Percentiles rank a stretch among this genome's conserved stretches.
These are phyloP conservation scores for Deroplatys truncata DNA, from an alignment of 2,888 invertebrate genomes.

Conservation along the genomic window DNA sequence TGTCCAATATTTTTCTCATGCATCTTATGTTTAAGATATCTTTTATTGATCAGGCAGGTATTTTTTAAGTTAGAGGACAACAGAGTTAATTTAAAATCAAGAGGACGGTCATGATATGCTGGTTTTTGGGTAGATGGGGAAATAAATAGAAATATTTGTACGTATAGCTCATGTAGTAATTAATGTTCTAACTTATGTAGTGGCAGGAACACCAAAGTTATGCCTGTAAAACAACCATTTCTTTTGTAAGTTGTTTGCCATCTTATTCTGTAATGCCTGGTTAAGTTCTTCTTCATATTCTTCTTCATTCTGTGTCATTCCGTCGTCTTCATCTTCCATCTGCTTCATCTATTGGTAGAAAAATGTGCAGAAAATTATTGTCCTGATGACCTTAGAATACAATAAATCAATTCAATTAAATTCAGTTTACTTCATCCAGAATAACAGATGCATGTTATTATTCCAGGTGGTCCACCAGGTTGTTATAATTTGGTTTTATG, in stretches of 20 bases:
- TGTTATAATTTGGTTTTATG: too few species aligned
- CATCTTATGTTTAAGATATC: too few species aligned
- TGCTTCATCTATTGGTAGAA: neutral
- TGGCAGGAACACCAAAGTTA: neutral
- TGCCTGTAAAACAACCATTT: conserved; percentile 13
- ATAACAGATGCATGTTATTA: too few species aligned
- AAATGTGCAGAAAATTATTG: too few species aligned
- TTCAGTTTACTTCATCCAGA: too few species aligned
- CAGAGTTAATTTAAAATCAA: neutral
- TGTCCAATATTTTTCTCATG: too few species aligned
- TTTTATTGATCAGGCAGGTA: too few species aligned
- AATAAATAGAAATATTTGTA: neutral
- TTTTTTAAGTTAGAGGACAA: too few species aligned
- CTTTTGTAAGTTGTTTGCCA: conserved; percentile 16
- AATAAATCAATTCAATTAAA: too few species aligned
- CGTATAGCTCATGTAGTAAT: neutral
- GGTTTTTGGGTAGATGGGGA: neutral
- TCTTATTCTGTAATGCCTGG: neutral
- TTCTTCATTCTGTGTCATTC: neutral
- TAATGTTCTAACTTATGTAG: neutral
- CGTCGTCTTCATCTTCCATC: neutral
- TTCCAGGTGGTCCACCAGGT: too few species aligned
- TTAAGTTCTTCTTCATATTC: conserved; percentile 19
- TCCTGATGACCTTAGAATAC: too few species aligned
- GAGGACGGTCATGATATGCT: neutral